Conservation (phyloP, 2,888 invertebrate genomes). For the Cataglyphis livida region DNA sequence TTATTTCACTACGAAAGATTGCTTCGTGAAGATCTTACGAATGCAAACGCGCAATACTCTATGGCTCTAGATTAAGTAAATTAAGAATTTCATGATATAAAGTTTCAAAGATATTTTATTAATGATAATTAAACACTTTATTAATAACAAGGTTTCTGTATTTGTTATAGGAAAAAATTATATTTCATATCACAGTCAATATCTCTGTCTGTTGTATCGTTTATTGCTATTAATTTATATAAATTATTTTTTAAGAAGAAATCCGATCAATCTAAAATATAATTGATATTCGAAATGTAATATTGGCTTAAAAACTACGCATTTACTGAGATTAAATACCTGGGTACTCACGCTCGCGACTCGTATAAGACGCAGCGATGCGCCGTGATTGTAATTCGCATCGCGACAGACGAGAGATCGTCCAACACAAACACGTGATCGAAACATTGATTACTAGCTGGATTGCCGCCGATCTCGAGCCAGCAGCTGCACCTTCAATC, state of each 20-base stretch:
- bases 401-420: slow-evolving; percentile 66
- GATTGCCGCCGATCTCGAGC: slow-evolving; percentile 46
- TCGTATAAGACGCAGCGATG: slow-evolving; percentile 44
- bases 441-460: slow-evolving; percentile 67
- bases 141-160: not conserved
- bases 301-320: not conserved
- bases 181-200: not conserved
- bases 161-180: not conserved
- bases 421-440: slow-evolving; percentile 73
- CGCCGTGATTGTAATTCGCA: slow-evolving; percentile 66
- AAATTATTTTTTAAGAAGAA: not conserved
- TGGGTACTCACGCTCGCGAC: not conserved
- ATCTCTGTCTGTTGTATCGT: not conserved
- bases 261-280: not conserved
- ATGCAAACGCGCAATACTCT: not conserved
- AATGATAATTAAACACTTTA: not conserved
- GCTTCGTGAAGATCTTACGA: not conserved
- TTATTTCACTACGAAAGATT: slow-evolving; percentile 37
- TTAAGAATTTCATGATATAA: not conserved
- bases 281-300: not conserved
- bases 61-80: not conserved
- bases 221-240: not conserved
- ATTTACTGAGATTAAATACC: not conserved
- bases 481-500: slow-evolving; percentile 68
- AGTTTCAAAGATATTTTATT: not conserved